phyloP scores from a whole-genome alignment of 2,888 invertebrate species.

The Sinhomidia bicolor region DNA sequence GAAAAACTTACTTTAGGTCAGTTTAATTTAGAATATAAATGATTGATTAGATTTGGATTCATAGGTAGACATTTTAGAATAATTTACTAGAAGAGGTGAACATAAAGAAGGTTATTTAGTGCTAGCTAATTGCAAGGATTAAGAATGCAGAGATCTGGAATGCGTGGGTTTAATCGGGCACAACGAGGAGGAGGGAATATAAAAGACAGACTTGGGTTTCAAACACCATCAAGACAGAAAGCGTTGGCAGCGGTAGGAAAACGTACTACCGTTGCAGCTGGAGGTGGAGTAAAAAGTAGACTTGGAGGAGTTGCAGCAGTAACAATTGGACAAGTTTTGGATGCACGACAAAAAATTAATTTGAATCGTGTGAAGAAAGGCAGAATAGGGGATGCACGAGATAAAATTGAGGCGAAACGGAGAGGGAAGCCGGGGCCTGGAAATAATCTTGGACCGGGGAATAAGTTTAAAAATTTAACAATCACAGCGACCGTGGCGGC shows the following conservation, averaged over 20 bases:
- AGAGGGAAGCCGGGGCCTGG: conserved; percentile 51
- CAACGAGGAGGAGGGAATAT: conserved; percentile 52
- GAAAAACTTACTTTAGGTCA: no score
- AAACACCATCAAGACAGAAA: conserved; percentile 60
- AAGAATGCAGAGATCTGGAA: conserved; percentile 65
- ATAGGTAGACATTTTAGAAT: no score
- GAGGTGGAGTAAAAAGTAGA: conserved; percentile 61
- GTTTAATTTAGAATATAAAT: no score
- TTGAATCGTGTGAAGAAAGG: conserved; percentile 78
- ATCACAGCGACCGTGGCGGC: conserved; percentile 73
- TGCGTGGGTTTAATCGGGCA: conserved; percentile 63
- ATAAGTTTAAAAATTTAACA: conserved; percentile 74
- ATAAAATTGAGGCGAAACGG: conserved; percentile 78
- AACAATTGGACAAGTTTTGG: conserved; percentile 71
- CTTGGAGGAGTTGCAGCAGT: conserved; percentile 70
- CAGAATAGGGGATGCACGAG: conserved; percentile 77
- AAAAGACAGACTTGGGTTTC: conserved; percentile 68
- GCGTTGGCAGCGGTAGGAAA: conserved; percentile 35
- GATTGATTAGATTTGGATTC: no score
- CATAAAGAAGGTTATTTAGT: no score
- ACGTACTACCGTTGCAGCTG: no score
- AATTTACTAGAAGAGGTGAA: no score
- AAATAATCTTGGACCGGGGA: neutral
- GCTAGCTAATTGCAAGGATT: no score
- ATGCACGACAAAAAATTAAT: conserved; percentile 79